Base-by-base conservation (phyloP, 1,140 invertebrate species). In the Maniola jurtina region DNA sequence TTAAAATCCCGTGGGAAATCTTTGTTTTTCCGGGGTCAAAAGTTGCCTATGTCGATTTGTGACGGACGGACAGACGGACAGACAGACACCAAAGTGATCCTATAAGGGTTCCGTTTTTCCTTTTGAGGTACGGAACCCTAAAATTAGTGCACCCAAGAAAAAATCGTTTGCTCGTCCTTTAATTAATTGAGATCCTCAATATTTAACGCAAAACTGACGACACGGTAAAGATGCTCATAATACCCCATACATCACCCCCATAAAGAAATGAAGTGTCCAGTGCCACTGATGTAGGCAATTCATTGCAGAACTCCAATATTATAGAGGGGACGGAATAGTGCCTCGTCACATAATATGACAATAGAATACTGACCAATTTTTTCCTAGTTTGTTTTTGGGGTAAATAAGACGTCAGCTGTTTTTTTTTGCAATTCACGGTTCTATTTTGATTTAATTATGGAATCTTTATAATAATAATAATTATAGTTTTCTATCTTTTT, bases 261-360 rank as follows among this genome's bases (percentile, higher is more conserved):
- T 55, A 55, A 16, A 16, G 61, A 69, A 64, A 69, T 59, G 25
- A 52, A 70, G 70, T 72, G 66, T 73, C 72, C 71, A 68, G 72
- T 78, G 76, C 62, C 62, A 73, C 69, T 78, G 77, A 76, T 76
- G 58, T 70, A 64, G 58, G 68, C 67, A 69, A 76, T 80, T 75
- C 70, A 67, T 67, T 61, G 52, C 78, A 80, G 78, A 78, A 70
- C 71, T 70, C 71, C 55, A 73, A 59, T 73, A 71, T 71, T 57
- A 25, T 25, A 67, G 63, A 62, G 70, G 68, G 67, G 69, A 71
- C 64, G 52, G 25, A 42, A 66, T 5, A 57, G 15, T 65, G 63
- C 60, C 66, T 11, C 63, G 13, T 68, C 60, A 62, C 55, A 13
- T 59, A 33, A 13, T 59, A 33, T 63, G 50, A 69, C 48, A 58